Evolutionary conservation across 2,888 invertebrate genomes (phyloP).

Genomic region (Altica lythri): DNA sequence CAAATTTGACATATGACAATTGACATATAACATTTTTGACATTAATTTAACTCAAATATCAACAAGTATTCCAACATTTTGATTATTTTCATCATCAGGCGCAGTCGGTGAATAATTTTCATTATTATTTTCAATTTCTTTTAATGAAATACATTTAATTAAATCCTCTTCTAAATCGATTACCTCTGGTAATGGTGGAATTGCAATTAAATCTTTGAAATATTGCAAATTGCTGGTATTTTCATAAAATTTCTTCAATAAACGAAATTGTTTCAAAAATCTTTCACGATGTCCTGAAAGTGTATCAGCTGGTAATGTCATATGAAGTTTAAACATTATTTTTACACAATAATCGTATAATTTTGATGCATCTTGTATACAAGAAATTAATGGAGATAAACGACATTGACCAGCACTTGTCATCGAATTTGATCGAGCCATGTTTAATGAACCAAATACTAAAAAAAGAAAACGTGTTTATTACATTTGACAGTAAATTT

Average conservation of each 20-base stretch:
- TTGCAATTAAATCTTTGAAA: constrained; percentile 92
- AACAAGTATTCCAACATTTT: constrained; percentile 14
- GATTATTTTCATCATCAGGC: background rate
- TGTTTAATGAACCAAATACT: constrained; percentile 94
- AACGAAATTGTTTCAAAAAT: constrained; percentile 87
- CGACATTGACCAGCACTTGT: constrained; percentile 96
- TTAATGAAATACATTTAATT: constrained; percentile 28
- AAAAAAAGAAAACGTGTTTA: constrained; percentile 16
- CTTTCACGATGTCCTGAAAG: constrained; percentile 87
- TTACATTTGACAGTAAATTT: too few species aligned
- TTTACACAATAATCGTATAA: constrained; percentile 97
- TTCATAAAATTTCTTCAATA: constrained; percentile 89
- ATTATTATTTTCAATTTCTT: constrained; percentile 8
- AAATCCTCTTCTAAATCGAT: constrained; percentile 30
- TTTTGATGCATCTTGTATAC: constrained; percentile 94
- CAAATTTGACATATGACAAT: too few species aligned
- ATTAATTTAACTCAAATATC: constrained; percentile 13
- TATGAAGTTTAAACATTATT: constrained; percentile 92
- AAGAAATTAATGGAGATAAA: constrained; percentile 91
- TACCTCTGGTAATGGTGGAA: constrained; percentile 89
- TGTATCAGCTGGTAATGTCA: constrained; percentile 84
- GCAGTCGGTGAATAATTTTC: constrained; percentile 1
- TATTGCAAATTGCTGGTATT: constrained; percentile 94
- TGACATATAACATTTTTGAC: background rate
- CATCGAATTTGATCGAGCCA: constrained; percentile 95